Conservation (phyloP, 1,140 invertebrate species). For the Odontomachus brunneus region DNA sequence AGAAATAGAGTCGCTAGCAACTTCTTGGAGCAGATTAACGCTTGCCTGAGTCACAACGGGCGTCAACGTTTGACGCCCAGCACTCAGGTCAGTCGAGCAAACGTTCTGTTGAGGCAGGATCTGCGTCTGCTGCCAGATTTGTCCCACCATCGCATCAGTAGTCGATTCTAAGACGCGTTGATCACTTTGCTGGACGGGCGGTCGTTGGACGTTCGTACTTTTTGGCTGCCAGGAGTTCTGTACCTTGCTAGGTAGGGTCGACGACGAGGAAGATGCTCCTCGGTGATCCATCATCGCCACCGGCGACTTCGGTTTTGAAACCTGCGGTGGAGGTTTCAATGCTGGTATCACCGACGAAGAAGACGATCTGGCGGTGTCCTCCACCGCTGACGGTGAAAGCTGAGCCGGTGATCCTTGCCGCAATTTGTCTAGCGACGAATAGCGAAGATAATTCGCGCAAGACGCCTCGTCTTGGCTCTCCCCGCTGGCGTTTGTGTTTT, state of each 20-base stretch:
- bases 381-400: neutral
- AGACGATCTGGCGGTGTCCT: neutral
- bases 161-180: constrained; percentile 72
- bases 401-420: constrained; percentile 73
- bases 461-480: constrained; percentile 15
- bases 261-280: constrained; percentile 9
- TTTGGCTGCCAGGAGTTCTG: constrained; percentile 81
- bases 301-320: constrained; percentile 78
- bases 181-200: constrained; percentile 63
- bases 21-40: constrained; percentile 33
- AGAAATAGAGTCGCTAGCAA: neutral
- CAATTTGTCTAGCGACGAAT: constrained; percentile 67
- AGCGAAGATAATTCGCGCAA: constrained; percentile 34
- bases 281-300: constrained; percentile 68
- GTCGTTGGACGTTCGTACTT: constrained; percentile 78
- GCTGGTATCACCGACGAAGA: constrained; percentile 76
- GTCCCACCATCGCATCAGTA: constrained; percentile 78
- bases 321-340: constrained; percentile 83
- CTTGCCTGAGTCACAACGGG: neutral
- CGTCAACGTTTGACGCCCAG: constrained; percentile 21
- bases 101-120: constrained; percentile 38
- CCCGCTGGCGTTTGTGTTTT: constrained; percentile 82
- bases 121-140: constrained; percentile 81
- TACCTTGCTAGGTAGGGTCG: constrained; percentile 74
- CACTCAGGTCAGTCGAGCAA: neutral